Conservation (phyloP, 2,113 vertebrate species). For the Seriola quinqueradiata region DNA sequence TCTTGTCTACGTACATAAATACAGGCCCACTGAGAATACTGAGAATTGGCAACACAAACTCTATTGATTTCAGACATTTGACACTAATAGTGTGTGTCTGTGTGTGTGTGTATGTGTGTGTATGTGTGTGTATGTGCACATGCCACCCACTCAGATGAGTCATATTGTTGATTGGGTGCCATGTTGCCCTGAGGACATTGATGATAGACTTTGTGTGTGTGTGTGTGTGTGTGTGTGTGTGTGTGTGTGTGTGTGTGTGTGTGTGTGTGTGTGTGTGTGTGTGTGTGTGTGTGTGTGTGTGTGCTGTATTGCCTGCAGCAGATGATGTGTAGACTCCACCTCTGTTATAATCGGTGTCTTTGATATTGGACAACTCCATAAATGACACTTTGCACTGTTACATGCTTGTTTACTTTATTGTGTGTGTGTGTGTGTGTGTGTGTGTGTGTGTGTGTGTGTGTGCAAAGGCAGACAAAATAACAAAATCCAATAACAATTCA, state of each 20-base stretch:
- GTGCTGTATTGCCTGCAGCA: slow-evolving; percentile 5
- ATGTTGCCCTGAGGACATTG: slow-evolving; percentile 58
- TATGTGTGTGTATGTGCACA: slow-evolving; percentile 1
- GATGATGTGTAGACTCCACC: slow-evolving; percentile 3
- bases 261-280: background rate
- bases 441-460: background rate
- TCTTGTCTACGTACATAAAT: slow-evolving; percentile 4
- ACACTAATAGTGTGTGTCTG: background rate
- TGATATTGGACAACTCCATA: slow-evolving; percentile 8
- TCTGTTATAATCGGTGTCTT: slow-evolving; percentile 1
- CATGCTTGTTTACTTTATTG: background rate
- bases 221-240: background rate
- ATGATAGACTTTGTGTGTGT: slow-evolving; percentile 38
- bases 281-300: background rate
- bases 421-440: background rate
- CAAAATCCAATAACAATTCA: background rate
- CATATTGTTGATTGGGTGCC: slow-evolving; percentile 47
- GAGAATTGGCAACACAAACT: slow-evolving; percentile 25
- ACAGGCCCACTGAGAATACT: slow-evolving; percentile 4
- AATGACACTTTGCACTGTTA: slow-evolving; percentile 13
- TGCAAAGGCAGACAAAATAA: no score
- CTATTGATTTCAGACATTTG: slow-evolving; percentile 34
- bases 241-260: background rate
- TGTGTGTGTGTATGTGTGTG: background rate
- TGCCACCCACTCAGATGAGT: slow-evolving; percentile 85